Conservation (phyloP, 53 echinoderm and acorn worm genomes). For the Paracentrotus lividus region DNA sequence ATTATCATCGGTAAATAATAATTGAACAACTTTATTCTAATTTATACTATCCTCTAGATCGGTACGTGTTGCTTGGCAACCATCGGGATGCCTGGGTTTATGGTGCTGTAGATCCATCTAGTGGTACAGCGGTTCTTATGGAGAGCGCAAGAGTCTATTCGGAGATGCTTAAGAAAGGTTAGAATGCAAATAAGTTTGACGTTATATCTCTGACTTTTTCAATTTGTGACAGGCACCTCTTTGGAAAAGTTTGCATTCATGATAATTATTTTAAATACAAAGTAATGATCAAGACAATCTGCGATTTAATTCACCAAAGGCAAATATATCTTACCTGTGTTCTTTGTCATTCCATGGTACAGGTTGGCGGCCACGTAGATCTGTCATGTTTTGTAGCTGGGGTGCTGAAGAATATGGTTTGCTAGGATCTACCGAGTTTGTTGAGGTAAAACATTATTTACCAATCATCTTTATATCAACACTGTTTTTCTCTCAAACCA, state of each 20-base stretch:
- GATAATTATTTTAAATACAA: too few species aligned
- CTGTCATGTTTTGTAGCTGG: conserved; percentile 95
- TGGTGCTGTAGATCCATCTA: conserved; percentile 94
- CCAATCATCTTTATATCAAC: neutral
- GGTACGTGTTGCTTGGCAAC: conserved; percentile 94
- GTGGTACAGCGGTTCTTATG: conserved; percentile 90
- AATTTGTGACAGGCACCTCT: neutral
- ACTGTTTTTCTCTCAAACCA: neutral
- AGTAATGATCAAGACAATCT: too few species aligned
- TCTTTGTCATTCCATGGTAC: neutral
- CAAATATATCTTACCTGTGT: neutral
- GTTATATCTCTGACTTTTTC: too few species aligned
- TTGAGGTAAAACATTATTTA: conserved; percentile 75
- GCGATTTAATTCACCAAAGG: neutral
- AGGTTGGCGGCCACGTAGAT: conserved; percentile 87
- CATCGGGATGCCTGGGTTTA: conserved; percentile 98
- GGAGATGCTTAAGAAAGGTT: conserved; percentile 84
- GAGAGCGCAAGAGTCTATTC: conserved; percentile 83
- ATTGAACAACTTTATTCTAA: too few species aligned
- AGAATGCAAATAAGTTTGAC: neutral
- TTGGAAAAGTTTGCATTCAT: too few species aligned
- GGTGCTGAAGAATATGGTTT: conserved; percentile 94
- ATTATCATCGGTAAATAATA: too few species aligned
- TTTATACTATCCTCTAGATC: conserved; percentile 82
- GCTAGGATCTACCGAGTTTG: conserved; percentile 93